phyloP scores from a whole-genome alignment of 2,797 vertebrate genomes.

The Pachyuromys duprasi region DNA sequence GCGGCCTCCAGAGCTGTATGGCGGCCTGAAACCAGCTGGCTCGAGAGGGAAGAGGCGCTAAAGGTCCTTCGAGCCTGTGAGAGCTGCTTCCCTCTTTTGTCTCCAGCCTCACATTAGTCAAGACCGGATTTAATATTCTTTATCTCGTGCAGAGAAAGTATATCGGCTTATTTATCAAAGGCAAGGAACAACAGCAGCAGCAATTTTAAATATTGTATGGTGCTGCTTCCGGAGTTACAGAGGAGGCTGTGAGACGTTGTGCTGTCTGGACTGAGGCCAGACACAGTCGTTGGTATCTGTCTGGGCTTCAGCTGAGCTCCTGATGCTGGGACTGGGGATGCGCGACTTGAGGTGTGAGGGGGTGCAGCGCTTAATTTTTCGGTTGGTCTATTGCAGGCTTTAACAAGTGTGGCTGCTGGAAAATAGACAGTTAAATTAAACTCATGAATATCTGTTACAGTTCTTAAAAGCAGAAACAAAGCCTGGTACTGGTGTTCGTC shows the following conservation, averaged over 20 bases:
- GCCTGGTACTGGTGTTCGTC: constrained; percentile 55
- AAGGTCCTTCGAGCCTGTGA: constrained; percentile 7
- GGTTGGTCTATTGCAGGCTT: constrained; percentile 80
- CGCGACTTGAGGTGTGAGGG: constrained; percentile 74
- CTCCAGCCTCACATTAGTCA: constrained; percentile 70
- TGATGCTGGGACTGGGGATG: constrained; percentile 77
- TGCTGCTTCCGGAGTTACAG: constrained; percentile 64
- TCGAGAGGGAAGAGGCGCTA: neutral
- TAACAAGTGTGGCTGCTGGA: constrained; percentile 78
- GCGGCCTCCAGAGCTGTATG: neutral
- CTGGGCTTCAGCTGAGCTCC: constrained; percentile 50
- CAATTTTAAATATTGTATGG: constrained; percentile 33
- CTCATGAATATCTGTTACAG: constrained; percentile 76
- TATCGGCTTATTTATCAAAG: constrained; percentile 81
- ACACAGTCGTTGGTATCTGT: constrained; percentile 65
- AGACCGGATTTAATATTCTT: constrained; percentile 77
- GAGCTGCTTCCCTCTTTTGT: constrained; percentile 43
- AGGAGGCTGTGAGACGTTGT: constrained; percentile 73
- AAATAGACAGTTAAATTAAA: constrained; percentile 82
- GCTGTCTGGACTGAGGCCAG: constrained; percentile 62
- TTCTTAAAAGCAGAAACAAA: constrained; percentile 78
- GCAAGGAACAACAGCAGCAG: constrained; percentile 38
- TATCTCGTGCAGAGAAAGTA: constrained; percentile 76
- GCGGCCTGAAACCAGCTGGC: neutral
- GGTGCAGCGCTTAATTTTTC: constrained; percentile 82